phyloP scores from a whole-genome alignment of 2,888 invertebrate species.

The Syritta pipiens region DNA sequence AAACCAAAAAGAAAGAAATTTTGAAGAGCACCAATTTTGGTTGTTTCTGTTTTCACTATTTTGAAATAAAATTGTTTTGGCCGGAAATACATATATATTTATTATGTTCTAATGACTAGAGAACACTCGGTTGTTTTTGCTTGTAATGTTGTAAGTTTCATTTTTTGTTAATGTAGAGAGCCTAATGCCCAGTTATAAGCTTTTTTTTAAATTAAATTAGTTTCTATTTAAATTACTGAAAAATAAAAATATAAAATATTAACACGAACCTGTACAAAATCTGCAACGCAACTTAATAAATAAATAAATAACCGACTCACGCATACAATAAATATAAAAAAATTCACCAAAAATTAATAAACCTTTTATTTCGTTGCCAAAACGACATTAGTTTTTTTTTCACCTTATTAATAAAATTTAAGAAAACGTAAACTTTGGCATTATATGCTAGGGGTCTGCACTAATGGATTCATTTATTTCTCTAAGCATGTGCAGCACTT shows the following conservation, averaged over 20 bases:
- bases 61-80: slow-evolving; percentile 28
- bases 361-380: too few relatives aligned
- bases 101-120: slow-evolving; percentile 76
- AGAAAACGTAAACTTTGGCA: too few relatives aligned
- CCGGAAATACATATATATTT: slow-evolving; percentile 55
- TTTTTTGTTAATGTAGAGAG: slow-evolving; percentile 56
- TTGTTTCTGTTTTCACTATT: slow-evolving; percentile 14
- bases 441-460: too few relatives aligned
- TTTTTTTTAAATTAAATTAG: slow-evolving; percentile 6
- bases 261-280: too few relatives aligned
- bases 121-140: slow-evolving; percentile 73
- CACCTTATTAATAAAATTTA: too few relatives aligned
- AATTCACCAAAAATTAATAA: too few relatives aligned
- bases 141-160: slow-evolving; percentile 48
- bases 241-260: slow-evolving; percentile 63
- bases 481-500: too few relatives aligned
- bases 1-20: slow-evolving; percentile 43
- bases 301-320: neutral
- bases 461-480: too few relatives aligned
- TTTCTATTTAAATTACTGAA: slow-evolving; percentile 64
- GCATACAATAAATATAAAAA: too few relatives aligned
- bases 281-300: slow-evolving; percentile 34
- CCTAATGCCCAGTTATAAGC: slow-evolving; percentile 57
- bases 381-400: too few relatives aligned
- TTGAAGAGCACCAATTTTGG: slow-evolving; percentile 70